Base-by-base conservation (phyloP, 2,888 invertebrate genomes). In the Eilema depressum region DNA sequence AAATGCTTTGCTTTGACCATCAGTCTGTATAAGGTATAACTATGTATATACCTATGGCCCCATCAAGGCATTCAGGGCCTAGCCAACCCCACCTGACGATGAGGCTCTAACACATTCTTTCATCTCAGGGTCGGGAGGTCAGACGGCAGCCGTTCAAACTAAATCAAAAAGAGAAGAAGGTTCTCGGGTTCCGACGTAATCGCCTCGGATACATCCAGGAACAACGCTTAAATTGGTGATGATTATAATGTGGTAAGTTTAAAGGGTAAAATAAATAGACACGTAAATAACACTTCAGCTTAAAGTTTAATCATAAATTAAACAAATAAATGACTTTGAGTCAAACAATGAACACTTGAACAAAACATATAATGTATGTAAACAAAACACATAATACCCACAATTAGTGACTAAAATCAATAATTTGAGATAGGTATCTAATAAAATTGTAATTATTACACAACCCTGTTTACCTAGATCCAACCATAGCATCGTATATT, bases 291-390 rank as follows among this genome's bases (percentile, higher is more conserved):
- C n/a, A 33, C 37, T 41, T 30, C 25, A 26, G 33, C 33, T 68
- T 30, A 30, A 67, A 26, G 47, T 69, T 63, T 60, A 69, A 37
- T 73, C 61, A 47, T 47, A 17, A 57, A 63, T 37, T 63, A 57
- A 59, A 68, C 57, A 56, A 63, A 68, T 63, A 41, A n/a, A 57
- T 28, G 17, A 57, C 37, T 12, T 33, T 7, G 37, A 41, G 14
- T 20, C 60, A 28, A 37, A 26, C 33, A 57, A 37, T 53, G 0
- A 57, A 33, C 23, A n/a, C 17, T 56, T 59, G 20, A 28, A 41
- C 33, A 66, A 30, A 12, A 30, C 28, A 28, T 28, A 26, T 30
- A n/a, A n/a, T n/a, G n/a, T n/a, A 53, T 57, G 17, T 23, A 64
- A 56, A 64, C 64, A 53, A 20, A 53, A n/a, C 28, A 25, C 17